Percentiles rank a stretch among this genome's conserved stretches.
Evolutionary conservation across 2,888 invertebrate species (phyloP).

Genomic region (Drosophila bunnanda): DNA sequence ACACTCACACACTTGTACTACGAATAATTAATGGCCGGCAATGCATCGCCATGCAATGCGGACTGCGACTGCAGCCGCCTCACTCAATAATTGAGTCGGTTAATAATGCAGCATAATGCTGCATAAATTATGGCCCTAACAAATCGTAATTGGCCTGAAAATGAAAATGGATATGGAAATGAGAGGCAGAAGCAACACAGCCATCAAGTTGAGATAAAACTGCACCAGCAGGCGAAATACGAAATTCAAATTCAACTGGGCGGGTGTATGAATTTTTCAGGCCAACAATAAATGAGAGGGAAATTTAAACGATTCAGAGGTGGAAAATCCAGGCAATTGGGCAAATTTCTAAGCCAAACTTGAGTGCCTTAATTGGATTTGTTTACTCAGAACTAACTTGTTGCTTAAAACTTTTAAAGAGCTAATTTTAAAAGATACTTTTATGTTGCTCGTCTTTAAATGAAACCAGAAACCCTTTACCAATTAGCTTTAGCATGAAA

Average conservation of each 20-base stretch:
- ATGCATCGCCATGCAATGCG: constrained; percentile 11
- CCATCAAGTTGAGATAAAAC: constrained; percentile 15
- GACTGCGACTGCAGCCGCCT: constrained; percentile 13
- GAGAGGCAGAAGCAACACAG: background rate
- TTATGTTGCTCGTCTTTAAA: background rate
- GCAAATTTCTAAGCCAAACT: background rate
- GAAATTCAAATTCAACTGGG: constrained; percentile 13
- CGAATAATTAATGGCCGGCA: constrained; percentile 39
- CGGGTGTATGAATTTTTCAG: constrained; percentile 6
- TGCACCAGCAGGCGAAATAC: constrained; percentile 8
- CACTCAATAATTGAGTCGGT: constrained; percentile 54
- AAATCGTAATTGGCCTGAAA: constrained; percentile 34
- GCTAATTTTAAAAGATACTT: too few species aligned
- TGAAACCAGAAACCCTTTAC: background rate
- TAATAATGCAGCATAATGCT: constrained; percentile 54
- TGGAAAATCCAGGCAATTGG: background rate
- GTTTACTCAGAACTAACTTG: too few species aligned
- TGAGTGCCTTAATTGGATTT: background rate
- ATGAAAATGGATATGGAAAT: constrained; percentile 21
- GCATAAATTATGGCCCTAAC: constrained; percentile 51
- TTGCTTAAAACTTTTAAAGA: too few species aligned
- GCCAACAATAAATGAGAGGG: background rate
- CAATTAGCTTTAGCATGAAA: background rate
- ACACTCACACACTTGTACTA: constrained; percentile 4
- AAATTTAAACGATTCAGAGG: too few species aligned